phyloP scores from a whole-genome alignment of 2,888 invertebrate species.

The Rhopalosiphum nymphaeae region DNA sequence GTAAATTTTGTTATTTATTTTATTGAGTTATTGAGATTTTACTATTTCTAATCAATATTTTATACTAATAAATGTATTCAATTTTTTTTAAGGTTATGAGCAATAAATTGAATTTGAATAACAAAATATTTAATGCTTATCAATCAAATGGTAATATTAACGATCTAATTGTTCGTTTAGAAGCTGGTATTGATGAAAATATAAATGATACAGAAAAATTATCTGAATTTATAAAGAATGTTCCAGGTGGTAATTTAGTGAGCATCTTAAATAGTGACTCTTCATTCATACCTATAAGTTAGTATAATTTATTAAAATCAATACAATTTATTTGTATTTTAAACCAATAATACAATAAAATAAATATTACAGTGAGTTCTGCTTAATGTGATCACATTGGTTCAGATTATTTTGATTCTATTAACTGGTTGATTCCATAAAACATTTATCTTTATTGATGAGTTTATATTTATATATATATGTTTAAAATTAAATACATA shows the following conservation, averaged over 20 bases:
- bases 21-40: not conserved
- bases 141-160: slow-evolving; percentile 26
- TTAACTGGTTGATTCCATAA: too few species aligned
- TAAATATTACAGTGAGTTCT: too few species aligned
- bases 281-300: slow-evolving; percentile 20
- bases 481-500: too few species aligned
- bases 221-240: slow-evolving; percentile 30
- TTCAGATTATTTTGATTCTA: too few species aligned
- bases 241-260: slow-evolving; percentile 45
- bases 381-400: too few species aligned
- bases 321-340: slow-evolving; percentile 66
- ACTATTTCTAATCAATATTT: not conserved
- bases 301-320: slow-evolving; percentile 29
- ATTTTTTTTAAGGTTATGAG: slow-evolving; percentile 23
- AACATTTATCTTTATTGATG: too few species aligned
- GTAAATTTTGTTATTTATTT: not conserved
- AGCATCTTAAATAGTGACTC: not conserved
- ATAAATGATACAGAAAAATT: slow-evolving; percentile 23
- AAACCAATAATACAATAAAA: slow-evolving; percentile 72
- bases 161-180: slow-evolving; percentile 17
- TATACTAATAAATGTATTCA: not conserved
- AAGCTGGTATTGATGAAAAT: slow-evolving; percentile 50
- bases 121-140: slow-evolving; percentile 33
- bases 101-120: slow-evolving; percentile 25
- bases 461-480: too few species aligned